phyloP scores from a whole-genome alignment of 2,113 vertebrate species.

The Prochilodus magdalenae region DNA sequence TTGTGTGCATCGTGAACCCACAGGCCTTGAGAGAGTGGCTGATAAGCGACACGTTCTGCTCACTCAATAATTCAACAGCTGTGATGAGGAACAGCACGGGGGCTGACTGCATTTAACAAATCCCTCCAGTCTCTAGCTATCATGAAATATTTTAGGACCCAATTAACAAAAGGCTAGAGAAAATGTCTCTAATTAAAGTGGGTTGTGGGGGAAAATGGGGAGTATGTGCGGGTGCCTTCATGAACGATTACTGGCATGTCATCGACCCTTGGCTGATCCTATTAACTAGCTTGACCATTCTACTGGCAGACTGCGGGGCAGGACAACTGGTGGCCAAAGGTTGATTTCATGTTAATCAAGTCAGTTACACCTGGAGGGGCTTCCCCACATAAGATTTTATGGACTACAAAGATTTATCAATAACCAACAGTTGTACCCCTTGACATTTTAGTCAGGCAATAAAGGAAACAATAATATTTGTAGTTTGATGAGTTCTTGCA shows the following conservation, averaged over 20 bases:
- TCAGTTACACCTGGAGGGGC: background rate
- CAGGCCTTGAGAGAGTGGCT: background rate
- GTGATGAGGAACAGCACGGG: conserved; percentile 23
- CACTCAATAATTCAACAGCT: conserved; percentile 42
- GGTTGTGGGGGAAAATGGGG: background rate
- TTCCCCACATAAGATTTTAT: conserved; percentile 17
- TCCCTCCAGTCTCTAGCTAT: conserved; percentile 26
- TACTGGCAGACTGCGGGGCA: background rate
- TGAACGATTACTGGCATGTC: conserved; percentile 35
- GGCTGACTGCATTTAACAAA: conserved; percentile 37
- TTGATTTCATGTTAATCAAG: conserved; percentile 36
- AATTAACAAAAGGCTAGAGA: conserved; percentile 39
- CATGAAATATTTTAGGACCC: conserved; percentile 31
- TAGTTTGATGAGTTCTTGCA: too few relatives aligned
- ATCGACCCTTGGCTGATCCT: conserved; percentile 30
- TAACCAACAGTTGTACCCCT: background rate
- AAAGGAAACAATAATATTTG: too few relatives aligned
- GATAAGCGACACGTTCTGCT: conserved; percentile 35
- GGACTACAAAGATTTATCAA: background rate
- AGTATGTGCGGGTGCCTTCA: background rate
- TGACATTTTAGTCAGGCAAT: background rate
- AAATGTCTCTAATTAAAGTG: conserved; percentile 30
- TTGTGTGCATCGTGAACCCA: background rate
- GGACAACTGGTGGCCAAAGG: conserved; percentile 6
- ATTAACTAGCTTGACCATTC: conserved; percentile 20